A percentile compares a stretch with the other conserved stretches of the same genome.
phyloP scores from a whole-genome alignment of 2,797 vertebrate species.

The Odontamblyopus lacepedii region DNA sequence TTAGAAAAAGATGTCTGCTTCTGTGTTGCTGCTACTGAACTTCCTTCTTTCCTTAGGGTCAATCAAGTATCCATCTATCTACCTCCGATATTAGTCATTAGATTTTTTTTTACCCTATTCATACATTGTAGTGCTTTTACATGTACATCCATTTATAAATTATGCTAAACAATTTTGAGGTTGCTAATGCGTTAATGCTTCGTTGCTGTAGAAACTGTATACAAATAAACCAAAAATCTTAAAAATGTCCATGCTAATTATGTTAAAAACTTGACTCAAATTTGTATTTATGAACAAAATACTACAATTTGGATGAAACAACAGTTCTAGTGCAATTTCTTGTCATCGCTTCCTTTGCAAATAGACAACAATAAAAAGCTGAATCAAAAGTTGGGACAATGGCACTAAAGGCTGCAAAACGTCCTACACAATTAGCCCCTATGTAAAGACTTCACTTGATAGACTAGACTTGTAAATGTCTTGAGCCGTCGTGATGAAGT shows the following conservation, averaged over 20 bases:
- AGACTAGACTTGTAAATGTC: constrained; percentile 8
- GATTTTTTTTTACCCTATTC: background rate
- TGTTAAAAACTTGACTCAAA: too few species aligned
- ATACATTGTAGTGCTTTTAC: background rate
- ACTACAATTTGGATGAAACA: background rate
- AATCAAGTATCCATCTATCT: too few species aligned
- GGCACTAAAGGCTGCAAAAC: too few species aligned
- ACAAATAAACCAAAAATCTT: background rate
- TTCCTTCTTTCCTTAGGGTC: too few species aligned
- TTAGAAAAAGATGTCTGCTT: background rate
- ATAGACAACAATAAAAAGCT: background rate
- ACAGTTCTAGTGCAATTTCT: background rate
- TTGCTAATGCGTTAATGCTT: background rate
- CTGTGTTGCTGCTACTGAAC: too few species aligned
- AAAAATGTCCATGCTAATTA: background rate
- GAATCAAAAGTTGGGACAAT: background rate
- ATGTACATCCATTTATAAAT: background rate
- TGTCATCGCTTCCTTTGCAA: background rate
- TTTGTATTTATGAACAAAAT: too few species aligned
- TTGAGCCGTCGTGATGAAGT: constrained; percentile 43
- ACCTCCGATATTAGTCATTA: background rate
- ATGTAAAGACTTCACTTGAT: constrained; percentile 6
- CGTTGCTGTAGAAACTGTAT: background rate
- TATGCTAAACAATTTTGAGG: background rate
- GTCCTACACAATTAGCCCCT: background rate